These are phyloP conservation scores for Melanogrammus aeglefinus DNA, from an alignment of 2,797 vertebrate species.

Conservation along the genomic window DNA sequence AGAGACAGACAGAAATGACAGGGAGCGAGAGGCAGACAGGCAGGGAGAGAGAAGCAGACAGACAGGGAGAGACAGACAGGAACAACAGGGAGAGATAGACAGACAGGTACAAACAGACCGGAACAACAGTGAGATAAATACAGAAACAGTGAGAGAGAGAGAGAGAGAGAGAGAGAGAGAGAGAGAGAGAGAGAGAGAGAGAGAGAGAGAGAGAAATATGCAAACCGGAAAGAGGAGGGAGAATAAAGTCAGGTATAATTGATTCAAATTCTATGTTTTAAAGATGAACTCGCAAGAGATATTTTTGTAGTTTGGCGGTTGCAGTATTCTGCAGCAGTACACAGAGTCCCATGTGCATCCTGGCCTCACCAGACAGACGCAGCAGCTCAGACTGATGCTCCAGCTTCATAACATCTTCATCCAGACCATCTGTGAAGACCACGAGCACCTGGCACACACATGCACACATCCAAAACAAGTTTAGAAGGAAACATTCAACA, in stretches of 20 bases:
- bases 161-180: background rate
- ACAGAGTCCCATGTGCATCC: background rate
- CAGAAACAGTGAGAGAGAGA: background rate
- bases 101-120: background rate
- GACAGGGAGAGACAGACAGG: background rate
- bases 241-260: background rate
- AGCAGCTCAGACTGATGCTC: constrained; percentile 66
- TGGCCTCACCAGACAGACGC: constrained; percentile 56
- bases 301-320: background rate
- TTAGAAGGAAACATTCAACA: background rate
- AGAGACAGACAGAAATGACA: background rate
- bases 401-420: constrained; percentile 72
- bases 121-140: background rate
- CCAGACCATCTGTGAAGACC: constrained; percentile 85
- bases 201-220: background rate
- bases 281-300: background rate
- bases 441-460: constrained; percentile 74
- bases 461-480: background rate
- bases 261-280: background rate
- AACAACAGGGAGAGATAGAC: background rate
- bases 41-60: constrained; percentile 8
- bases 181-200: background rate
- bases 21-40: background rate
- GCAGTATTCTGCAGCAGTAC: background rate
- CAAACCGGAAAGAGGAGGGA: background rate